A percentile compares a stretch with the other conserved stretches of the same genome.
Conservation (phyloP, 1,140 invertebrate genomes). For the Dendroctonus ponderosae region DNA sequence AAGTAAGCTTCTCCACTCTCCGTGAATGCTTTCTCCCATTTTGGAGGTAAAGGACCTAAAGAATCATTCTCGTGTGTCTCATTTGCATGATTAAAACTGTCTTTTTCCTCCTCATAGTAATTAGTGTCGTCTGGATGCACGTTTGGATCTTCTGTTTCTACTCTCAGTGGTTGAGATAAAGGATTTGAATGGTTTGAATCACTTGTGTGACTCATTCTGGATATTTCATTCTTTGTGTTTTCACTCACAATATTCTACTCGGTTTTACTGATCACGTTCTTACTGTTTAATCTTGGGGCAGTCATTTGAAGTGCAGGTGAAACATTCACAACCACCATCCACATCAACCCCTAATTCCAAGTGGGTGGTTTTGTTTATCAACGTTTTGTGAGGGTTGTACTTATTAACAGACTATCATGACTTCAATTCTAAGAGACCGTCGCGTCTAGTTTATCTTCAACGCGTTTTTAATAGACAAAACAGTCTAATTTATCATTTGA, state of each 20-base stretch:
- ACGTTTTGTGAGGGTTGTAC: too few species aligned
- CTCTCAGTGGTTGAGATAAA: slow-evolving; percentile 48
- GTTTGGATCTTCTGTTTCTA: slow-evolving; percentile 47
- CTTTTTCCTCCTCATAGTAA: slow-evolving; percentile 46
- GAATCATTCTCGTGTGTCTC: slow-evolving; percentile 55
- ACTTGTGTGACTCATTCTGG: slow-evolving; percentile 49
- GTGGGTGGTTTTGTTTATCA: too few species aligned
- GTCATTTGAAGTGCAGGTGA: too few species aligned
- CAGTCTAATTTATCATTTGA: too few species aligned
- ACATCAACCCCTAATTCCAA: too few species aligned
- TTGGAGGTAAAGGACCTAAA: slow-evolving; percentile 85
- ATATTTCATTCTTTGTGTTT: slow-evolving; percentile 5
- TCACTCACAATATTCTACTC: not conserved
- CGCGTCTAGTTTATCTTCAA: too few species aligned
- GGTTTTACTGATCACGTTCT: too few species aligned
- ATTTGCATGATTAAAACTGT: slow-evolving; percentile 44
- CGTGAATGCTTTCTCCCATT: slow-evolving; percentile 97
- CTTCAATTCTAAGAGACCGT: too few species aligned
- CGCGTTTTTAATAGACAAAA: too few species aligned
- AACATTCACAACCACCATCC: too few species aligned
- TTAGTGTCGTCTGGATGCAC: slow-evolving; percentile 37
- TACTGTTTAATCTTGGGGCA: too few species aligned
- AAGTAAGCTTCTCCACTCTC: slow-evolving; percentile 96
- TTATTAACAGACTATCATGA: too few species aligned
- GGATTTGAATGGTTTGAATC: slow-evolving; percentile 46